Conservation (phyloP, 2,888 invertebrate genomes). For the Trissolcus japonicus region DNA sequence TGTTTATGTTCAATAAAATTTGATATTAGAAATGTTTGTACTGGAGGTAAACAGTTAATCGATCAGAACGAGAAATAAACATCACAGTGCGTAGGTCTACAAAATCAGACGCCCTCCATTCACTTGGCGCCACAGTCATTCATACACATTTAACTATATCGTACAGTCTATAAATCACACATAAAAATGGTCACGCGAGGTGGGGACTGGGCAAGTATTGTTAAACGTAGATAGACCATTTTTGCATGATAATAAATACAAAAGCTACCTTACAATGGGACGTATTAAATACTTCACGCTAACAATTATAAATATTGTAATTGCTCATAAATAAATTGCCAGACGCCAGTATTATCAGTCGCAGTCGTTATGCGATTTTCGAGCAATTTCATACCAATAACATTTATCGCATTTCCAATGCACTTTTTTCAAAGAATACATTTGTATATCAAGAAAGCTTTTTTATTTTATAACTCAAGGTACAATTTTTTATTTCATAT, state of each 20-base stretch:
- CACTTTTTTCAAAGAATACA: too few relatives aligned
- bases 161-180: slow-evolving; percentile 48
- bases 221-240: slow-evolving; percentile 42
- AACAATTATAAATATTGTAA: slow-evolving; percentile 40
- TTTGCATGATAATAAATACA: slow-evolving; percentile 50
- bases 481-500: too few relatives aligned
- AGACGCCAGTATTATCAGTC: slow-evolving; percentile 11
- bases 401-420: too few relatives aligned
- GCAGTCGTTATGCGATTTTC: neutral
- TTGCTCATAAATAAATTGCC: slow-evolving; percentile 39
- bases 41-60: too few relatives aligned
- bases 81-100: slow-evolving; percentile 66
- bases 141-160: slow-evolving; percentile 63
- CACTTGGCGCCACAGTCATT: slow-evolving; percentile 77
- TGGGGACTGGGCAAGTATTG: slow-evolving; percentile 34
- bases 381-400: slow-evolving; percentile 6
- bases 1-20: too few relatives aligned
- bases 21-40: neutral
- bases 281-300: slow-evolving; percentile 41
- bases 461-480: too few relatives aligned
- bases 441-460: too few relatives aligned
- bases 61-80: slow-evolving; percentile 10
- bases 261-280: slow-evolving; percentile 44
- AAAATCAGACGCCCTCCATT: slow-evolving; percentile 75
- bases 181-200: slow-evolving; percentile 30